Conservation (phyloP, 1,140 invertebrate genomes). For the Drosophila kanapiae region DNA sequence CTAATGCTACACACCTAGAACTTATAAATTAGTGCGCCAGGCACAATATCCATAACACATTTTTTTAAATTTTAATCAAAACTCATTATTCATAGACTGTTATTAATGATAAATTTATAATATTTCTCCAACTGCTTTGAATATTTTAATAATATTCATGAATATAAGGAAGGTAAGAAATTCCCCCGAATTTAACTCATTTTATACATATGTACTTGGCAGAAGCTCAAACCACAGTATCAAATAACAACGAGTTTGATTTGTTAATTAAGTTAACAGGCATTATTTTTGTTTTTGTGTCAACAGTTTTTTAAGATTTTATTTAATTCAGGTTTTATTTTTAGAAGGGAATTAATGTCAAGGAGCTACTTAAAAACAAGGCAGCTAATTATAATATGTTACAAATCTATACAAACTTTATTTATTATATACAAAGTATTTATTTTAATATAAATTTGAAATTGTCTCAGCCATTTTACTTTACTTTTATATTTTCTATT, state of each 20-base stretch:
- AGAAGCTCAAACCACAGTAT: constrained; percentile 2
- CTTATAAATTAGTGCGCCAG: no score
- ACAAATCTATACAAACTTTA: not conserved
- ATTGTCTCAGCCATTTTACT: not conserved
- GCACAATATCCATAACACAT: no score
- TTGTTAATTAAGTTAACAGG: constrained; percentile 1
- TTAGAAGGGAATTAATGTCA: not conserved
- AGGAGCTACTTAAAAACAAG: no score
- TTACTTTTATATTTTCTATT: no score
- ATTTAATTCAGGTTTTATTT: not conserved
- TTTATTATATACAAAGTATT: not conserved
- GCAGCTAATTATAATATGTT: not conserved
- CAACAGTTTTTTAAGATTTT: not conserved
- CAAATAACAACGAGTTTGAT: constrained; percentile 16
- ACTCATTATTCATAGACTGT: no score
- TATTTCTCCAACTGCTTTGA: not conserved
- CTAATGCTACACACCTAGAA: no score
- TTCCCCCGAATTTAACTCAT: not conserved
- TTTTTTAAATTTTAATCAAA: no score
- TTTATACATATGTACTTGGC: not conserved
- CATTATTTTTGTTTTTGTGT: not conserved
- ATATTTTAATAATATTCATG: not conserved
- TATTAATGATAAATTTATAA: not conserved
- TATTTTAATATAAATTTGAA: not conserved
- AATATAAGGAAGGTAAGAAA: not conserved